These are phyloP conservation scores for Glaucomys volans DNA, from an alignment of 2,113 vertebrate genomes.

Conservation along the genomic window DNA sequence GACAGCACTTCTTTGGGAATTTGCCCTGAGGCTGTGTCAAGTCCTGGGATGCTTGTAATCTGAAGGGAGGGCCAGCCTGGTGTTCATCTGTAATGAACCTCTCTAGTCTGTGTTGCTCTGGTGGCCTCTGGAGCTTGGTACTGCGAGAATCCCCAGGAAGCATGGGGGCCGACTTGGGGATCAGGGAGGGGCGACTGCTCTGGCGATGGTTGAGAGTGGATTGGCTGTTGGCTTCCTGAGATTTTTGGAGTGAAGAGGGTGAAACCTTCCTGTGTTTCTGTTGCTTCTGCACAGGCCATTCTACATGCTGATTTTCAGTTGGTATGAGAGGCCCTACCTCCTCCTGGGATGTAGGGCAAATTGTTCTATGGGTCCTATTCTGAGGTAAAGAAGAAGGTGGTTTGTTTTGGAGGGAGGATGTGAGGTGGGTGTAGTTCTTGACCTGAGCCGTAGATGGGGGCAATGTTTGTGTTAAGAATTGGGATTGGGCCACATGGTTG, in stretches of 20 bases:
- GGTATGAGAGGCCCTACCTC: too few relatives aligned
- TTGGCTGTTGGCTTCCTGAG: not conserved
- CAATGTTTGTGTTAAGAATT: not conserved
- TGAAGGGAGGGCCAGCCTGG: not conserved
- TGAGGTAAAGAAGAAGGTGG: not conserved
- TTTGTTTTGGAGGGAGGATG: too few relatives aligned
- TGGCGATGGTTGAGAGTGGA: not conserved
- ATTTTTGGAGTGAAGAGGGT: too few relatives aligned
- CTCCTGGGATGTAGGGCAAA: fast-evolving
- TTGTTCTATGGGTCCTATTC: fast-evolving
- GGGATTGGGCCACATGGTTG: fast-evolving
- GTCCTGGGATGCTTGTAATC: not conserved
- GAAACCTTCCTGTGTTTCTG: not conserved
- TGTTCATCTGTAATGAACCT: not conserved
- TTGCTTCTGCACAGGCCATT: not conserved
- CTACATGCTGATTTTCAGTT: not conserved
- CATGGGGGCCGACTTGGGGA: not conserved
- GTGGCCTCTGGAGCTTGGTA: not conserved
- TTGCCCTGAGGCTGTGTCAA: not conserved
- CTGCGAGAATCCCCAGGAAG: not conserved
- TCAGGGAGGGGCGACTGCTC: not conserved
- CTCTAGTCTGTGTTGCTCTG: not conserved
- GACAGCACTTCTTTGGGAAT: too few relatives aligned
- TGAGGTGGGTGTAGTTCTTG: not conserved
- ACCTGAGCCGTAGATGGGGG: not conserved